Evolutionary conservation across 2,888 invertebrate species (phyloP).

Genomic region (Pristionchus mayeri): DNA sequence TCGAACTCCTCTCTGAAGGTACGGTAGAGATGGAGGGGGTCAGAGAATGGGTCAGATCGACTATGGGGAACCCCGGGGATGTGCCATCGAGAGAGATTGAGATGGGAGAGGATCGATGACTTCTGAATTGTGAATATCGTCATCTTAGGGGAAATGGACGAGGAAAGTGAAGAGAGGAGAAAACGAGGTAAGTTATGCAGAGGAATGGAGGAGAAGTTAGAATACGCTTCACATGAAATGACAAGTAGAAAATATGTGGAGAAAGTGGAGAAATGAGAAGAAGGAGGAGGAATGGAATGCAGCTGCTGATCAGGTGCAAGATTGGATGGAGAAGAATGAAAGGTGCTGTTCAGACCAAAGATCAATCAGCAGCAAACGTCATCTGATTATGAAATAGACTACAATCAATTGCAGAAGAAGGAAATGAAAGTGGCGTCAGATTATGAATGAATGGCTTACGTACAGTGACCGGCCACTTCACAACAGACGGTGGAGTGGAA

Average conservation of each 20-base stretch:
- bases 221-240: conserved; percentile 2
- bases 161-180: background rate
- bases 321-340: too few relatives aligned
- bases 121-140: conserved; percentile 5
- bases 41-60: conserved; percentile 7
- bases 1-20: conserved; percentile 7
- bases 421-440: background rate
- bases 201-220: conserved; percentile 28
- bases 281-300: conserved; percentile 50
- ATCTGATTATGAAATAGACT: background rate
- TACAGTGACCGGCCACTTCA: background rate
- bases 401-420: background rate
- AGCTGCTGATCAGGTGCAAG: too few relatives aligned
- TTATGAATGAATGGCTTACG: conserved; percentile 33
- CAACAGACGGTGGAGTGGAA: conserved; percentile 16
- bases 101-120: background rate
- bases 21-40: conserved; percentile 1
- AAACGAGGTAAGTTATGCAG: conserved; percentile 11
- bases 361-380: background rate
- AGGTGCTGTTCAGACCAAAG: too few relatives aligned
- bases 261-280: conserved; percentile 50
- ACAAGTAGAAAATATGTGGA: conserved; percentile 40
- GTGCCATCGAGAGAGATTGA: conserved; percentile 27
- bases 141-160: background rate
- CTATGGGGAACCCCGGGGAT: conserved; percentile 32